Conservation (phyloP, 2,797 vertebrate species). For the Serranus cabrilla region DNA sequence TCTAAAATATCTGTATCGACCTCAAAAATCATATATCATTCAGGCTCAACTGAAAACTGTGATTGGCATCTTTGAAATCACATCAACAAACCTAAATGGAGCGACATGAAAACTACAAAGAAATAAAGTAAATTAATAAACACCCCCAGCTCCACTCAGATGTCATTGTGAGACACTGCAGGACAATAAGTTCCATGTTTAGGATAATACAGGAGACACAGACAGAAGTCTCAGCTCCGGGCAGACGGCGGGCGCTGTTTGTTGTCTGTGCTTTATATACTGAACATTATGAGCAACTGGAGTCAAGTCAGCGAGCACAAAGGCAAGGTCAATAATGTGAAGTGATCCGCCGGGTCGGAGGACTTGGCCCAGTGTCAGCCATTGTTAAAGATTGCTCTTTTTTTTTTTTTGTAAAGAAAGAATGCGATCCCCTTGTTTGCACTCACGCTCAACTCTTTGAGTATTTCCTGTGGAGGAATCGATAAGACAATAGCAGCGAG, state of each 20-base stretch:
- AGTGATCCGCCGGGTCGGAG: conserved; percentile 61
- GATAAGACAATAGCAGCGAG: conserved; percentile 79
- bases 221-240: conserved; percentile 48
- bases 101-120: neutral
- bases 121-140: conserved; percentile 11
- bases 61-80: conserved; percentile 1
- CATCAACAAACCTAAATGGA: conserved; percentile 8
- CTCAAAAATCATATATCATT: neutral
- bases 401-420: conserved; percentile 51
- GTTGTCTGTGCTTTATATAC: conserved; percentile 70
- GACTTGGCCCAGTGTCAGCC: conserved; percentile 66
- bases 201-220: conserved; percentile 33
- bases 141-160: neutral
- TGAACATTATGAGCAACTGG: conserved; percentile 50
- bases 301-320: conserved; percentile 58
- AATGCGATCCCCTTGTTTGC: conserved; percentile 63
- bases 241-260: conserved; percentile 63
- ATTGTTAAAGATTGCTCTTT: conserved; percentile 57
- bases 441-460: conserved; percentile 66
- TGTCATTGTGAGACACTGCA: conserved; percentile 46
- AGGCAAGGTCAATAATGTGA: conserved; percentile 72
- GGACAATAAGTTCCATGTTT: conserved; percentile 34
- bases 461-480: conserved; percentile 78
- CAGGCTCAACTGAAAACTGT: neutral
- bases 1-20: neutral